phyloP scores from a whole-genome alignment of 2,113 vertebrate species.

The Hippolais icterina region DNA sequence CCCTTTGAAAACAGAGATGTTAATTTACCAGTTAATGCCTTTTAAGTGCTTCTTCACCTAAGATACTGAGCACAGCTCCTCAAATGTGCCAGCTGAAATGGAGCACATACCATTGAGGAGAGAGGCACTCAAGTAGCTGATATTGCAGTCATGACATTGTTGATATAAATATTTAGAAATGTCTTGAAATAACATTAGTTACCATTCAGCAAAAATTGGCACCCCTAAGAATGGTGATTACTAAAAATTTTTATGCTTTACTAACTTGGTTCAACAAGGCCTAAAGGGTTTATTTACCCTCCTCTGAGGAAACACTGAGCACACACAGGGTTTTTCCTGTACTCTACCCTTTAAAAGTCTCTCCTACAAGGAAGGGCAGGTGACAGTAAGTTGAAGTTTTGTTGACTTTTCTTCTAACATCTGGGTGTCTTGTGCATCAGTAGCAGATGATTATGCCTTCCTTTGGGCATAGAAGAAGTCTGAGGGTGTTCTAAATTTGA shows the following conservation, averaged over 20 bases:
- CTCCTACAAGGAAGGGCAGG: not conserved
- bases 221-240: not conserved
- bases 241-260: not conserved
- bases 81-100: not conserved
- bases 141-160: not conserved
- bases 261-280: not conserved
- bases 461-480: not conserved
- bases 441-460: not conserved
- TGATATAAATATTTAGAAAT: not conserved
- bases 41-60: not conserved
- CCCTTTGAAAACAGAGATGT: conserved; percentile 7
- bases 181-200: not conserved
- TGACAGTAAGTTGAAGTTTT: not conserved
- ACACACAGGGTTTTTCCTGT: not conserved
- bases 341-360: not conserved
- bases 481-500: conserved; percentile 17
- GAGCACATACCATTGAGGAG: not conserved
- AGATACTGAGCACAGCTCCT: not conserved
- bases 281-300: not conserved
- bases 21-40: not conserved
- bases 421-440: not conserved
- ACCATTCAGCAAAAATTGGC: not conserved
- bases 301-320: not conserved
- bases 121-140: not conserved
- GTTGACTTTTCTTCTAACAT: conserved; percentile 1